A percentile compares a stretch with the other conserved stretches of the same genome.
These are phyloP conservation scores for Cheilosia grossa DNA, from an alignment of 2,888 invertebrate genomes.

Conservation along the genomic window DNA sequence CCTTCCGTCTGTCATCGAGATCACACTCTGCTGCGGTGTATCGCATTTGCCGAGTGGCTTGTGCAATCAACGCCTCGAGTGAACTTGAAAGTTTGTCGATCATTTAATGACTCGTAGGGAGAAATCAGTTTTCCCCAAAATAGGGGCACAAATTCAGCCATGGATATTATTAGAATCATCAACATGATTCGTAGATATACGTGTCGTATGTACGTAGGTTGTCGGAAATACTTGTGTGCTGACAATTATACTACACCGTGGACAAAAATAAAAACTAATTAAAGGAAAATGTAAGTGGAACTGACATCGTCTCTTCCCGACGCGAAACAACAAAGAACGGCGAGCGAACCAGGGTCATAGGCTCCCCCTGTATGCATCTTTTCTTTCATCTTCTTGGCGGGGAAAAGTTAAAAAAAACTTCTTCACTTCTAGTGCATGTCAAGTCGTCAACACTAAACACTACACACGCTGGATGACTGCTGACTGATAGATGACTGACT, in stretches of 20 bases:
- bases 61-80: slow-evolving; percentile 18
- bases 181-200: neutral
- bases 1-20: no score
- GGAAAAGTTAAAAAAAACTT: slow-evolving; percentile 8
- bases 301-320: slow-evolving; percentile 49
- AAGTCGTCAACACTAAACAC: slow-evolving; percentile 61
- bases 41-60: neutral
- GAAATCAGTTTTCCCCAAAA: slow-evolving; percentile 22
- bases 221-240: slow-evolving; percentile 69
- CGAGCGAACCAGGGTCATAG: slow-evolving; percentile 44
- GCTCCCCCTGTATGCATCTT: slow-evolving; percentile 11
- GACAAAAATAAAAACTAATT: slow-evolving; percentile 73
- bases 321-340: neutral
- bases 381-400: slow-evolving; percentile 36
- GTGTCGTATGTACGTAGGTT: slow-evolving; percentile 38
- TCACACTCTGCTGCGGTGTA: neutral
- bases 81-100: slow-evolving; percentile 58
- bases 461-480: slow-evolving; percentile 48
- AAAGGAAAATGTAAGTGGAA: slow-evolving; percentile 70
- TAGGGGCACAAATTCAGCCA: slow-evolving; percentile 28
- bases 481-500: slow-evolving; percentile 62
- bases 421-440: slow-evolving; percentile 54
- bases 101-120: slow-evolving; percentile 8
- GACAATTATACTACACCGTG: slow-evolving; percentile 51
- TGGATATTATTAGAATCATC: slow-evolving; percentile 56